These are phyloP conservation scores for Sericinus montela DNA, from an alignment of 2,888 invertebrate species.

Conservation along the genomic window DNA sequence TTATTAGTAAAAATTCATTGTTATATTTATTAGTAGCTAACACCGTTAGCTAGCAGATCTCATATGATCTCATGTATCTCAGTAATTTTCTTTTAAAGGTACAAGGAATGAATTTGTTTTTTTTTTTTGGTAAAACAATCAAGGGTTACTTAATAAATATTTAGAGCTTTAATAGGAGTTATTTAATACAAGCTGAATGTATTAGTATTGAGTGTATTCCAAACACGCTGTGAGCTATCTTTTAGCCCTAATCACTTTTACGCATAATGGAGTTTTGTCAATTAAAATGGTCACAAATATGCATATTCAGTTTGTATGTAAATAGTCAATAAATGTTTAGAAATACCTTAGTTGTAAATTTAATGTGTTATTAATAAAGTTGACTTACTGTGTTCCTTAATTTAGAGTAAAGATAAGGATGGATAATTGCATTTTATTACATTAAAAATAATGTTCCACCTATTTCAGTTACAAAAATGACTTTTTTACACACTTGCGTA, in stretches of 20 bases:
- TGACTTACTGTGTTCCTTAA: no score
- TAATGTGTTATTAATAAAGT: neutral
- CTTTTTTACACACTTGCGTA: no score
- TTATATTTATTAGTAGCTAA: neutral
- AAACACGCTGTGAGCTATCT: neutral
- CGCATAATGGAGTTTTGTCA: conserved; percentile 12
- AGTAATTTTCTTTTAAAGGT: no score
- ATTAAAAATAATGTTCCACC: no score
- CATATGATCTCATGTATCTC: no score
- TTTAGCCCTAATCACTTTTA: neutral
- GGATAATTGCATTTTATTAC: no score
- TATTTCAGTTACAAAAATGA: no score
- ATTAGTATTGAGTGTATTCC: neutral
- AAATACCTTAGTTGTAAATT: conserved; percentile 1
- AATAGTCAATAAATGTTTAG: conserved; percentile 6
- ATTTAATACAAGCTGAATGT: neutral
- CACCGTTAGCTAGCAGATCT: no score
- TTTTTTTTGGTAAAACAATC: no score
- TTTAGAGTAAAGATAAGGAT: no score
- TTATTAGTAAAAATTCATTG: conserved; percentile 1
- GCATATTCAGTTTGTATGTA: conserved; percentile 9
- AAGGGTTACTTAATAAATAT: conserved; percentile 1
- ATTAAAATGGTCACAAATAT: conserved; percentile 11
- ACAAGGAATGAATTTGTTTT: no score
- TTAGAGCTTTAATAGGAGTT: conserved; percentile 18